Conservation (phyloP, 2,113 vertebrate genomes). For the Nestor notabilis region DNA sequence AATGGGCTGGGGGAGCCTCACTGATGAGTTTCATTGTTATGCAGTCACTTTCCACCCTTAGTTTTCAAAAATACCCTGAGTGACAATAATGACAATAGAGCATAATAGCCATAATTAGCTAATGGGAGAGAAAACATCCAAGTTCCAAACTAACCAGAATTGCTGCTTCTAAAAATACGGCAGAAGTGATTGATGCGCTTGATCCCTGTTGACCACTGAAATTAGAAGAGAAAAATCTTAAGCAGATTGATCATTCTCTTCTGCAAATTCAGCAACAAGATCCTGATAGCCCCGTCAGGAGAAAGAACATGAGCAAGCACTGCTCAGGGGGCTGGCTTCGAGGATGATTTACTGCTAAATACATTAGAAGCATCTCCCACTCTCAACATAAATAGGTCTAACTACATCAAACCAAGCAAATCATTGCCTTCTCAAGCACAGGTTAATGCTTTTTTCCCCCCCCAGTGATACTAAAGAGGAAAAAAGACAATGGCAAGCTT, state of each 20-base stretch:
- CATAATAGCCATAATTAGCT: constrained; percentile 32
- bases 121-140: not conserved
- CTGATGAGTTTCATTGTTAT: constrained; percentile 5
- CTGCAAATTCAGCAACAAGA: constrained; percentile 24
- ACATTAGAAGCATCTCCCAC: not conserved
- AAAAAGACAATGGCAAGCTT: not conserved
- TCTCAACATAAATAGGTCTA: constrained; percentile 19
- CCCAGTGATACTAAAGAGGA: not conserved
- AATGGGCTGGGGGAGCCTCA: not conserved
- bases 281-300: not conserved
- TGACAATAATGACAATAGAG: constrained; percentile 3
- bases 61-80: constrained; percentile 35
- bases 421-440: not conserved
- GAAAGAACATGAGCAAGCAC: not conserved
- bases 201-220: not conserved
- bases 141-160: not conserved
- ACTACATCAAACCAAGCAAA: constrained; percentile 33
- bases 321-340: not conserved
- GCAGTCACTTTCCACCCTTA: constrained; percentile 4
- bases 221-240: not conserved
- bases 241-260: not conserved
- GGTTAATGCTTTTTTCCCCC: not conserved
- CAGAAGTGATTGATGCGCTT: not conserved
- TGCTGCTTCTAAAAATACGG: not conserved
- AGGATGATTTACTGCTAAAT: not conserved